Evolutionary conservation across 2,797 vertebrate species (phyloP).

Genomic region (Peromyscus eremicus): DNA sequence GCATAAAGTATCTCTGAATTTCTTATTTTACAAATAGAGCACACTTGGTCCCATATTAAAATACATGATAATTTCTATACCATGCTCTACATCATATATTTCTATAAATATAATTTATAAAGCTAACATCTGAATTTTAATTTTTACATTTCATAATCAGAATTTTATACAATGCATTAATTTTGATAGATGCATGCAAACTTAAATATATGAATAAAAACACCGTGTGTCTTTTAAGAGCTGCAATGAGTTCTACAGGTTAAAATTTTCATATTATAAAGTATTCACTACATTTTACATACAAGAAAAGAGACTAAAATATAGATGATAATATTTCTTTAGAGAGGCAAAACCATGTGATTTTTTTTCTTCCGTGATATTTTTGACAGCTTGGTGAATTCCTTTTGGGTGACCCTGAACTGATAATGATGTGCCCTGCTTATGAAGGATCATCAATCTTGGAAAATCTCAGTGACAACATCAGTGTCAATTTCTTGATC

Average conservation of each 20-base stretch:
- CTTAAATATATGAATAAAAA: not conserved
- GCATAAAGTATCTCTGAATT: not conserved
- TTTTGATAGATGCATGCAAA: not conserved
- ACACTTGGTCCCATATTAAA: not conserved
- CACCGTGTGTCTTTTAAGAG: not conserved
- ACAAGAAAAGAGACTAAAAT: not conserved
- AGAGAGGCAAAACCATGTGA: conserved; percentile 31
- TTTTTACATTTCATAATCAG: not conserved
- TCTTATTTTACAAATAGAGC: not conserved
- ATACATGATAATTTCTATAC: not conserved
- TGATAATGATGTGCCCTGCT: conserved; percentile 67
- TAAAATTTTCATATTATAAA: conserved; percentile 6
- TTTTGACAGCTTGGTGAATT: conserved; percentile 60
- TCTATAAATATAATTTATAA: not conserved
- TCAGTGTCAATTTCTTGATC: conserved; percentile 61
- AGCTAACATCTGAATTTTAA: not conserved
- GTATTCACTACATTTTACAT: not conserved
- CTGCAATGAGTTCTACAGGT: not conserved
- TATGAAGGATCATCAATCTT: conserved; percentile 73
- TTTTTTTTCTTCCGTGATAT: conserved; percentile 24
- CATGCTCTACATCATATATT: not conserved
- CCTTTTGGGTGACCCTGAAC: conserved; percentile 54
- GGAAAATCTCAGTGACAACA: conserved; percentile 47
- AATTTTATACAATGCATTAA: not conserved
- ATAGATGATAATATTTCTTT: conserved; percentile 42